Conservation (phyloP, 2,113 vertebrate genomes). For the Jacana jacana region DNA sequence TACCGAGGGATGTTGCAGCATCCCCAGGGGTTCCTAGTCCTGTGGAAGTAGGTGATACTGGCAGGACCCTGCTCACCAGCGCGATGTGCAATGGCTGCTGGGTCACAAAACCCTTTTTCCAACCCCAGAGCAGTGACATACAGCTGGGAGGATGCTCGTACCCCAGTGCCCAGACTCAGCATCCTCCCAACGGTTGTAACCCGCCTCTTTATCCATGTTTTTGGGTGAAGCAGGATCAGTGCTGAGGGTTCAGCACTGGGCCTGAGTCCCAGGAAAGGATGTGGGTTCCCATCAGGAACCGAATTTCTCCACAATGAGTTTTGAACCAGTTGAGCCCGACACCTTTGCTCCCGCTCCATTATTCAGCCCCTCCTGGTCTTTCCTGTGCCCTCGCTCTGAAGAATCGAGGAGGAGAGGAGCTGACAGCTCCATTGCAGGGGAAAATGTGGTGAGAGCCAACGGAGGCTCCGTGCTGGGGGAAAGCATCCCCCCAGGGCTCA, state of each 20-base stretch:
- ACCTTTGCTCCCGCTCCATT: not conserved
- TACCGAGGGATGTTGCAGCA: accelerated
- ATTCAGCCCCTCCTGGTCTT: not conserved
- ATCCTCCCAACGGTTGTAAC: accelerated
- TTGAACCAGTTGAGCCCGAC: accelerated
- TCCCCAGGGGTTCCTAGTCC: not conserved
- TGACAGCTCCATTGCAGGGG: accelerated
- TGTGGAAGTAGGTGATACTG: accelerated
- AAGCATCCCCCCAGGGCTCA: not conserved
- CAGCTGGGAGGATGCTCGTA: not conserved
- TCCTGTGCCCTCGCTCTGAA: not conserved
- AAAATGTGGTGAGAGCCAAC: accelerated
- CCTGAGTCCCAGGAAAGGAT: accelerated
- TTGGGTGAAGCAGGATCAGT: not conserved
- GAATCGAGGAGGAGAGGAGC: accelerated
- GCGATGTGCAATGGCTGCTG: accelerated
- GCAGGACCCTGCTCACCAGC: accelerated
- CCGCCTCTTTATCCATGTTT: accelerated
- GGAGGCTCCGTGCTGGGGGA: not conserved
- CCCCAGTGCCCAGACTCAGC: accelerated
- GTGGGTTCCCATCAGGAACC: not conserved
- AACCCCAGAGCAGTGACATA: accelerated
- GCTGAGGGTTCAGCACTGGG: accelerated
- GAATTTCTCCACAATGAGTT: accelerated
- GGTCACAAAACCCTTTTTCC: not conserved